Conservation (phyloP, 2,888 invertebrate species). For the Empis livida region DNA sequence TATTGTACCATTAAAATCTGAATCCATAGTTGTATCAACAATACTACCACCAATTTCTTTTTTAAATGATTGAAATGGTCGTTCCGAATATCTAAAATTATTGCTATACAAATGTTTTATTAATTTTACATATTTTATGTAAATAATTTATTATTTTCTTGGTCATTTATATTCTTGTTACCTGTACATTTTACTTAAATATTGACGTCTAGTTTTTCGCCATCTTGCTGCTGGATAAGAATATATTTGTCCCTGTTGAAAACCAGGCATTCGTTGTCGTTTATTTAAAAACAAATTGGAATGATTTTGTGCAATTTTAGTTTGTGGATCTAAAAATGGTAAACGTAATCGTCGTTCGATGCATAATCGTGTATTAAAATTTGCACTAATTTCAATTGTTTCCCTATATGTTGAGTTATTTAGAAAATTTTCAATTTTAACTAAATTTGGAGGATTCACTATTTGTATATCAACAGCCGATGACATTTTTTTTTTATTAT, state of each 20-base stretch:
- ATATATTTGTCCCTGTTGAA: slow-evolving; percentile 79
- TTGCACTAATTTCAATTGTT: slow-evolving; percentile 77
- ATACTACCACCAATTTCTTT: slow-evolving; percentile 21
- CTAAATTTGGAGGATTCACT: slow-evolving; percentile 52
- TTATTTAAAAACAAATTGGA: slow-evolving; percentile 79
- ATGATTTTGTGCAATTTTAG: slow-evolving; percentile 91
- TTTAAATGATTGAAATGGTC: slow-evolving; percentile 32
- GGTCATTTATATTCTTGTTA: slow-evolving; percentile 15
- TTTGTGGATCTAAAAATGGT: slow-evolving; percentile 95
- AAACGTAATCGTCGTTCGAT: slow-evolving; percentile 80
- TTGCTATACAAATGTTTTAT: background rate
- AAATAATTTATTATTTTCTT: background rate
- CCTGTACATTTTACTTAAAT: slow-evolving; percentile 44
- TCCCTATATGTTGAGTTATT: slow-evolving; percentile 83
- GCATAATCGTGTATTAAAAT: slow-evolving; percentile 83
- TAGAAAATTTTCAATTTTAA: slow-evolving; percentile 67
- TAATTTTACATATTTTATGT: background rate
- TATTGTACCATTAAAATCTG: slow-evolving; percentile 32
- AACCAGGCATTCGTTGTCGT: slow-evolving; percentile 81
- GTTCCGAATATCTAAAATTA: slow-evolving; percentile 14
- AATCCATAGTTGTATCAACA: slow-evolving; percentile 16
- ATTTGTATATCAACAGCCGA: slow-evolving; percentile 54
- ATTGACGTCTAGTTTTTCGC: slow-evolving; percentile 81
- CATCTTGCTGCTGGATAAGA: slow-evolving; percentile 84
- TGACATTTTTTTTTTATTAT: slow-evolving; percentile 22